phyloP scores from a whole-genome alignment of 1,140 invertebrate species.

The Zaprionus kolodkinae region DNA sequence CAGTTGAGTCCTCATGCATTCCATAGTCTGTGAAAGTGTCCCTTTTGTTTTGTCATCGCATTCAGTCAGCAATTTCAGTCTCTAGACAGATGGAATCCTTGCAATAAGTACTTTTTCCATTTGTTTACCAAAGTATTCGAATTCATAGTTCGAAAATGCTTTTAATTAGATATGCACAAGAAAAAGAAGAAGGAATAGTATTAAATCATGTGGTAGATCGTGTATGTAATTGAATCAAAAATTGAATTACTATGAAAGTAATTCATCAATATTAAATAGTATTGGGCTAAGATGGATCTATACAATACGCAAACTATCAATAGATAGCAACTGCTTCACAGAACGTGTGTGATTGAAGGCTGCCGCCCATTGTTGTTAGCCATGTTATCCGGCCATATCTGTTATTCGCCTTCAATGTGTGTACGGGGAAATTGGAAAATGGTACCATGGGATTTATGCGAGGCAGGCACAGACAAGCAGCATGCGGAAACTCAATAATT shows the following conservation, averaged over 20 bases:
- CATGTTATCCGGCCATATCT: background rate
- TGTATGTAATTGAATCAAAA: background rate
- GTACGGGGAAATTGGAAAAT: constrained; percentile 51
- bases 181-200: background rate
- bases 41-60: constrained; percentile 30
- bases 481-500: constrained; percentile 51
- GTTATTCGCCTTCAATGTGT: constrained; percentile 12
- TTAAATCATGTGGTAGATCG: background rate
- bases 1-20: constrained; percentile 14
- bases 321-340: background rate
- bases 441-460: constrained; percentile 37
- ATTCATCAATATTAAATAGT: background rate
- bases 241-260: background rate
- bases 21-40: constrained; percentile 16
- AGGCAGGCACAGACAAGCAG: constrained; percentile 25
- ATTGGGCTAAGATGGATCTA: background rate
- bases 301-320: background rate
- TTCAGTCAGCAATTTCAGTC: constrained; percentile 22
- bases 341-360: constrained; percentile 23
- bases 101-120: constrained; percentile 21
- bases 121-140: constrained; percentile 37
- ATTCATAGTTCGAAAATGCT: no score
- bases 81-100: no score
- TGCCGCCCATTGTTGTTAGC: constrained; percentile 12
- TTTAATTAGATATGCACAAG: no score